Evolutionary conservation across 2,113 vertebrate genomes (phyloP).

Genomic region (Elachura formosa): DNA sequence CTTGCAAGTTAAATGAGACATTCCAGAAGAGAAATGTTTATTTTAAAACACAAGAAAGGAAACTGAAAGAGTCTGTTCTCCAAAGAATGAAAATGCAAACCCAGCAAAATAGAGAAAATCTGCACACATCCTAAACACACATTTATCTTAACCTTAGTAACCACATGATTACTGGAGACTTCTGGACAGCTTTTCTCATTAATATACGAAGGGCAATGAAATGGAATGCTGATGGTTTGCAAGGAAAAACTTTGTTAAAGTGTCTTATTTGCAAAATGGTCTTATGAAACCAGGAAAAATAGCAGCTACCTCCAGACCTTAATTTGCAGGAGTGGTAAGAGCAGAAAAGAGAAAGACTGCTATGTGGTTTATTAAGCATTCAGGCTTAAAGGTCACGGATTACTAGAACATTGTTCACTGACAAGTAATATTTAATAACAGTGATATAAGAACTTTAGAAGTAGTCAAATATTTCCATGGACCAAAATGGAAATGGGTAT

Average conservation of each 20-base stretch:
- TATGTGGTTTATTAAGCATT: background rate
- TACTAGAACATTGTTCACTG: background rate
- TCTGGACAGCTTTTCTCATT: background rate
- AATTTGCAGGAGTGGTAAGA: background rate
- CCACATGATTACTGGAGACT: background rate
- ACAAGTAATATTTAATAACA: background rate
- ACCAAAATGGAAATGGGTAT: background rate
- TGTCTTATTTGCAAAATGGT: background rate
- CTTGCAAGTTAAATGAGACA: background rate
- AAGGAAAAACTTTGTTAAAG: background rate
- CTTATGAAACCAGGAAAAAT: background rate
- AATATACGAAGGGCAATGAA: background rate
- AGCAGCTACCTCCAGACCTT: background rate
- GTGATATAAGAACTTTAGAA: background rate
- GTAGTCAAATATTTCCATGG: background rate
- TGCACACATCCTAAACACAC: background rate
- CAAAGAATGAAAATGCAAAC: conserved; percentile 17
- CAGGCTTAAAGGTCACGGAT: background rate
- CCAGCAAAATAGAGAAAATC: background rate
- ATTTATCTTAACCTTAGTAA: background rate
- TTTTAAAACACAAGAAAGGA: background rate
- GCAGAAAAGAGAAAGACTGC: background rate
- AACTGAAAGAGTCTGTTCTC: background rate
- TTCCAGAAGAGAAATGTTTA: background rate
- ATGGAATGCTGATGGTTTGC: background rate